These are phyloP conservation scores for Aphelenchoides bicaudatus DNA, from an alignment of 2,888 invertebrate genomes.

Conservation along the genomic window DNA sequence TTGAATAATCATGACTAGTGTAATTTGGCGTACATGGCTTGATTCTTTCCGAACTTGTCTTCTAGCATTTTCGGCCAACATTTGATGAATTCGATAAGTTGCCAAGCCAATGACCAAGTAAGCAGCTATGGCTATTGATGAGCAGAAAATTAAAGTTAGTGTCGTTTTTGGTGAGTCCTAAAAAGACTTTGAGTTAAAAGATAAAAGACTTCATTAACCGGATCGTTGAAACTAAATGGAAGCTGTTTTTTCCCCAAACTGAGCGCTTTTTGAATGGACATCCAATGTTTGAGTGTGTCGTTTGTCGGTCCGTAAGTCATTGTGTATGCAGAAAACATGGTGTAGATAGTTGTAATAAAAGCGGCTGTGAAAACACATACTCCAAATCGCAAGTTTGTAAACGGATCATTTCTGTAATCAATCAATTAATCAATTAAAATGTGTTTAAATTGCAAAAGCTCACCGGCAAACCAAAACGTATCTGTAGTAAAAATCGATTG, in stretches of 20 bases:
- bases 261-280: not conserved
- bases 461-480: constrained; percentile 13
- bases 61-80: not conserved
- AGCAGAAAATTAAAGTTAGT: not conserved
- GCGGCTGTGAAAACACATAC: not conserved
- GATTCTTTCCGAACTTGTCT: constrained; percentile 11
- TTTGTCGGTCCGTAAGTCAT: not conserved
- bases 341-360: constrained; percentile 3
- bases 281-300: constrained; percentile 2
- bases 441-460: constrained; percentile 8
- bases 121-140: not conserved
- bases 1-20: constrained; percentile 10
- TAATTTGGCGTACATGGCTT: constrained; percentile 3
- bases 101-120: not conserved
- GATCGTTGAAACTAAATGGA: constrained; percentile 12
- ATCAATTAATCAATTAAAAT: too few relatives aligned
- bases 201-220: constrained; percentile 4
- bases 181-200: not conserved
- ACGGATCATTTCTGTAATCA: constrained; percentile 12
- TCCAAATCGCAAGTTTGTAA: not conserved
- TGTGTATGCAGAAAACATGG: not conserved
- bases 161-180: not conserved
- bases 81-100: not conserved
- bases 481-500: constrained; percentile 15
- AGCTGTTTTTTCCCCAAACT: not conserved